Percentiles rank a stretch among this genome's conserved stretches.
Conservation (phyloP, 2,888 invertebrate species). For the Chironomus riparius region DNA sequence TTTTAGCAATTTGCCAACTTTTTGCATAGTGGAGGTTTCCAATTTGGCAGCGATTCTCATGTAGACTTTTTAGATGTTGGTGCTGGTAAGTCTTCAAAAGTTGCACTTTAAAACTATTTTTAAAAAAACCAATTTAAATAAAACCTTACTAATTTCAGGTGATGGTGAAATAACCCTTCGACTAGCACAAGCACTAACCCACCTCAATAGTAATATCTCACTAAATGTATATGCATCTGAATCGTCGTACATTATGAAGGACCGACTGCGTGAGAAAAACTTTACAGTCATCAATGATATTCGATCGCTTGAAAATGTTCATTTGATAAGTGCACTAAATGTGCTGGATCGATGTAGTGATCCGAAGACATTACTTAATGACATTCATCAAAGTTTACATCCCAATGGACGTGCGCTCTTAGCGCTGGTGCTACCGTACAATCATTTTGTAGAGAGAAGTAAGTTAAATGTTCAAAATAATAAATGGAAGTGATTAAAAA, state of each 20-base stretch:
- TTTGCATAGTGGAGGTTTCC: slow-evolving; percentile 34
- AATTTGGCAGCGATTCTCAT: slow-evolving; percentile 36
- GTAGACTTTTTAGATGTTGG: slow-evolving; percentile 72
- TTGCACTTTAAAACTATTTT: too few species aligned
- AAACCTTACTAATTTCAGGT: slow-evolving; percentile 36
- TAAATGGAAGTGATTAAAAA: not conserved
- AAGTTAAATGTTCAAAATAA: slow-evolving; percentile 32
- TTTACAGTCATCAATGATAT: slow-evolving; percentile 39
- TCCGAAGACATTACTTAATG: slow-evolving; percentile 66
- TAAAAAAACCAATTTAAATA: too few species aligned
- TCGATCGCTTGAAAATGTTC: slow-evolving; percentile 36
- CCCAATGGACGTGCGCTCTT: slow-evolving; percentile 68
- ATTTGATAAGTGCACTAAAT: slow-evolving; percentile 63
- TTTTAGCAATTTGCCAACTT: slow-evolving; percentile 29
- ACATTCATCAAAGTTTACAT: slow-evolving; percentile 61
- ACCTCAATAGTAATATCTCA: slow-evolving; percentile 60
- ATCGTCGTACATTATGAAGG: slow-evolving; percentile 81
- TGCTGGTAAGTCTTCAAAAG: slow-evolving; percentile 54
- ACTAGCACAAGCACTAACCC: slow-evolving; percentile 60
- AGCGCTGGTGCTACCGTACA: slow-evolving; percentile 90
- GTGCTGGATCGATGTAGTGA: slow-evolving; percentile 68
- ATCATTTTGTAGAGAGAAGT: slow-evolving; percentile 88
- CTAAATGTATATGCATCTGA: slow-evolving; percentile 71
- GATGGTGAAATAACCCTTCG: slow-evolving; percentile 87
- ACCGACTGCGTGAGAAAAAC: slow-evolving; percentile 19